Evolutionary conservation across 2,888 invertebrate species (phyloP), one percentile per base, ranked within the genome.

Genomic region (Cheilosia vernalis): DNA sequence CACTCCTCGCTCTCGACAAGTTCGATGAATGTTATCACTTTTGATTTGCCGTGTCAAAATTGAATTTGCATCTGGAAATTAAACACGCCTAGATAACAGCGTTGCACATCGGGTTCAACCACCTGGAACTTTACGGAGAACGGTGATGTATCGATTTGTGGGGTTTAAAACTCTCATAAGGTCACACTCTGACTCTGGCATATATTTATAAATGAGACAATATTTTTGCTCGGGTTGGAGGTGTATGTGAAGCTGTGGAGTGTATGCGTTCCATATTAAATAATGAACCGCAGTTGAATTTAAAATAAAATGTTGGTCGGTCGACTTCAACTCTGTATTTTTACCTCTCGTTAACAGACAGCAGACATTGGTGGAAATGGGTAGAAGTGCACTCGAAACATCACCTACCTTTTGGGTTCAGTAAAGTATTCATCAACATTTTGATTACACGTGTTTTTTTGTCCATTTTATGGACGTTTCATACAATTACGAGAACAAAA

Each of bases 21-120:
- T 76, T 77, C 61, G 61, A 79, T 76, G 44, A 42, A 42, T 27
- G 60, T 49, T 56, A 44, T 30, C 40, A 55, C 77, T 66, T 82
- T 73, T 55, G 82, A 82, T 72, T 82, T 66, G 13, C 58, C 37
- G 7, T 21, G 40, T 64, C 42, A 69, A 84, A 74, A 84, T 76
- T 47, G 30, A 80, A 84, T 80, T 80, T 80, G 17, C 63, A 53
- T 74, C 58, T 74, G 69, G 64, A 84, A 84, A 69, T 80, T 53
- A 64, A 56, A 49, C 51, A 63, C 47, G 10, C 30, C 19, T 73
- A 17, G 47, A 19, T 40, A 53, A 44, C 7, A 13, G n/a, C 21
- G 2, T 15, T 49, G 33, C 42, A 49, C 19, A 42, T 51, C 42
- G 49, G 10, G 4, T 15, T 70, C 33, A 24, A 13, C 9, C n/a